Evolutionary conservation across 2,888 invertebrate species (phyloP), one percentile per base, ranked within the genome.

Genomic region (Hirtodrosophila alboralis): DNA sequence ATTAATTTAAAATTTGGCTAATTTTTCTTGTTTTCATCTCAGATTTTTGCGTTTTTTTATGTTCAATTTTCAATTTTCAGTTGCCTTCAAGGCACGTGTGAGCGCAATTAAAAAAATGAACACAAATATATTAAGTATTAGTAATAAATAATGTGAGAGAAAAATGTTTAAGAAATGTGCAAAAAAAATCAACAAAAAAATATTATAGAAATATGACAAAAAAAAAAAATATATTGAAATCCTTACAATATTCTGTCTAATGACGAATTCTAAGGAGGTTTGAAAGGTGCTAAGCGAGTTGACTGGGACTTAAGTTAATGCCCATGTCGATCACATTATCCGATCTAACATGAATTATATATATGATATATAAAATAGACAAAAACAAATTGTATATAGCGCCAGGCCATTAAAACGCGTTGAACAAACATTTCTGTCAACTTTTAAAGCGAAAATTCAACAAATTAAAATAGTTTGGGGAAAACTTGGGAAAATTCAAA

Each of bases 391-490:
- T 38, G 34, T 45, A 27, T 61, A 37, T 34, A 63, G 77, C 73
- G 73, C 75, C 74, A 73, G 75, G 69, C 43, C 61, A 74, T 59
- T 70, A 72, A 64, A 70, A 54, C 52, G 43, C 40, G 80, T 85
- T 83, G n/a, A 80, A 70, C 75, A 66, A 83, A 74, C 63, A 85
- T 85, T 76, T 68, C 59, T 85, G 86, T 67, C 84, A 85, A n/a
- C 60, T 79, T 74, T 71, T 47, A 18, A 74, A 76, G 71, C 60
- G 64, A 62, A 81, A 76, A 71, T 76, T 71, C 64, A 76, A 74
- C 80, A 79, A 76, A 83, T 81, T 85, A 79, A 84, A 81, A 81
- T 74, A 83, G 79, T 79, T 79, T n/a, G n/a, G n/a, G 57, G 18
- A 58, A 28, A 27, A 61, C 26, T 41, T 48, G 40, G 45, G 23